Evolutionary conservation across 2,113 vertebrate species (phyloP).

Genomic region (Thomomys bottae): DNA sequence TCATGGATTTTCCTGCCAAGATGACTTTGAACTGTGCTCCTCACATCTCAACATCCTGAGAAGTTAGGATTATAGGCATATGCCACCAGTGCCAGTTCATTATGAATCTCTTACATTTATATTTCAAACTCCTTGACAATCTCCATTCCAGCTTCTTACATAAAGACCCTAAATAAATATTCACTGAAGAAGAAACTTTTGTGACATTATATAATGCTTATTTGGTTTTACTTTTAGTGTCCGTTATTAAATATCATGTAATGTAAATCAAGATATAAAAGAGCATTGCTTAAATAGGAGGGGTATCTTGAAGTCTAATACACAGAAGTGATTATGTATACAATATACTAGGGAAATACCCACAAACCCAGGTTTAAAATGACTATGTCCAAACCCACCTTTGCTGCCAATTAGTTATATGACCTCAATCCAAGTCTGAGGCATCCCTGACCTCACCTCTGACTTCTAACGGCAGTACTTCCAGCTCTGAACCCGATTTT

Average conservation of each 20-base stretch:
- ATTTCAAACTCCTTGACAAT: conserved; percentile 20
- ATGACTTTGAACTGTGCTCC: too few species aligned
- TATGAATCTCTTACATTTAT: conserved; percentile 14
- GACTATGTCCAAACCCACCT: not conserved
- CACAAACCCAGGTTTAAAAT: not conserved
- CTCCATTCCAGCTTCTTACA: not conserved
- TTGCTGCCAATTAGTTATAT: conserved; percentile 2
- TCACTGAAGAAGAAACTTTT: conserved; percentile 43
- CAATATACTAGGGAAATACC: not conserved
- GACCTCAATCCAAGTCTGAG: conserved; percentile 12
- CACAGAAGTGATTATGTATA: conserved; percentile 53
- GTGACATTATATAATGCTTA: not conserved
- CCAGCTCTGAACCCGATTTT: not conserved
- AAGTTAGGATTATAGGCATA: too few species aligned
- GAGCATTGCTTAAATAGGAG: not conserved
- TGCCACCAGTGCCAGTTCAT: not conserved
- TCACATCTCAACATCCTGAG: too few species aligned
- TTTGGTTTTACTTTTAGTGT: conserved; percentile 48
- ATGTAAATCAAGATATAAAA: conserved; percentile 53
- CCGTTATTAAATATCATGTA: conserved; percentile 50
- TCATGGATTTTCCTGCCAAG: too few species aligned
- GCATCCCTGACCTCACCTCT: conserved; percentile 14
- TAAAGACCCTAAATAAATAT: conserved; percentile 24
- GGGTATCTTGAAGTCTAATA: not conserved
- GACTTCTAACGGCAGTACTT: not conserved